Base-by-base conservation (phyloP, 2,113 vertebrate genomes). In the Oreochromis spilurus region DNA sequence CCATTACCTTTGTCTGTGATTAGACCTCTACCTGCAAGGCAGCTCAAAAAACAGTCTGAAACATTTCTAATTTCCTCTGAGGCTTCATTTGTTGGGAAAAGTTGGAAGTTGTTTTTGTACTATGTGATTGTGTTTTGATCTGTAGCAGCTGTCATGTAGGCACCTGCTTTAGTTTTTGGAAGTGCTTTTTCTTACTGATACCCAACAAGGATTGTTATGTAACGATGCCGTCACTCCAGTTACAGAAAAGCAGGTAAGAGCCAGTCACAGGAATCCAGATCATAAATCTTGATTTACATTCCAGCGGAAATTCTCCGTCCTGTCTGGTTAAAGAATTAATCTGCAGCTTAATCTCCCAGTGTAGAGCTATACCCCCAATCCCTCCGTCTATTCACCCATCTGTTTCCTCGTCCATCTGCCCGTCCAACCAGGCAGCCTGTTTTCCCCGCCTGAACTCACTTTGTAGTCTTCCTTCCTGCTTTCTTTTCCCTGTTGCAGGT, bases 241-340 rank as follows among this genome's bases (percentile, higher is more conserved):
- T 43, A 52, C 38, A 65, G 72, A 89, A 53, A 3, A 87, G 60
- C 81, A 87, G 82, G 87, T 83, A 84, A 92, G 67, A 88, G 90
- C 67, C 84, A 52, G 81, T 70, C 85, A 82, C 48, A 55, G 60
- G 13, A 17, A 60, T 70, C 53, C 75, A 88, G 34, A 85, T 88
- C 79, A 77, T 16, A 79, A 87, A 62, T 80, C 85, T 55, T 89
- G 83, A 90, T 90, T 92, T 86, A 58, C 78, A 75, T 83, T 84
- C 67, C 40, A 7, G 70, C 6, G 6, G 83, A 82, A 65, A 54
- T 16, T 89, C 77, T 72, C 81, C 88, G 60, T 89, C 81, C 86
- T 79, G 67, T 85, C 84, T 88, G 86, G 82, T 84, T 79, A 80
- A 89, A 90, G 70, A 90, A 86, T 88, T 94, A 92, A 94, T 93